Evolutionary conservation across 2,888 invertebrate species (phyloP).

Genomic region (Callinectes sapidus): DNA sequence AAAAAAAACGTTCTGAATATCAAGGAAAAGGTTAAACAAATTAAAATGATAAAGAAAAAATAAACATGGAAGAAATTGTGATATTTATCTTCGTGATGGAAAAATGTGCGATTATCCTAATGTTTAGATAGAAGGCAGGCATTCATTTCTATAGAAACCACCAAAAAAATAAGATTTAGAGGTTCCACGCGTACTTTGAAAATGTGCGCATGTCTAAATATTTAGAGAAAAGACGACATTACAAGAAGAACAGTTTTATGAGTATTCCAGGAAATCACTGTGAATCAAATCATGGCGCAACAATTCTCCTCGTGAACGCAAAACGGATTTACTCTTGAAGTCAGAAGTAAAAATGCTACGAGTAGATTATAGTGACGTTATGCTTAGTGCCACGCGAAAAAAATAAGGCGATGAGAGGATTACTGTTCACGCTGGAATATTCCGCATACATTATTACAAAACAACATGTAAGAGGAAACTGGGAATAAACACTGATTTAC

Average conservation of each 20-base stretch:
- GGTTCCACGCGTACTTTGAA: too few relatives aligned
- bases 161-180: too few relatives aligned
- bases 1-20: not conserved
- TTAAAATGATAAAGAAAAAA: too few relatives aligned
- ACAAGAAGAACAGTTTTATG: too few relatives aligned
- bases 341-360: not conserved
- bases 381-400: not conserved
- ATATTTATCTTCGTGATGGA: too few relatives aligned
- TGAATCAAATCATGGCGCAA: not conserved
- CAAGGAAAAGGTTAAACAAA: too few relatives aligned
- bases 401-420: not conserved
- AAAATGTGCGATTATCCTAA: too few relatives aligned
- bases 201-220: too few relatives aligned
- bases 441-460: not conserved
- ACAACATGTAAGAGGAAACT: not conserved
- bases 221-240: too few relatives aligned
- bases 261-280: not conserved
- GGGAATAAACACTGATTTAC: not conserved
- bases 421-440: not conserved
- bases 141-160: too few relatives aligned
- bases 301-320: not conserved
- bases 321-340: not conserved
- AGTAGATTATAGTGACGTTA: not conserved
- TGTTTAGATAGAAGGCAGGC: too few relatives aligned
- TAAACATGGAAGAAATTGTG: too few relatives aligned